Evolutionary conservation across 2,797 vertebrate genomes (phyloP).

Genomic region (Phoebastria nigripes): DNA sequence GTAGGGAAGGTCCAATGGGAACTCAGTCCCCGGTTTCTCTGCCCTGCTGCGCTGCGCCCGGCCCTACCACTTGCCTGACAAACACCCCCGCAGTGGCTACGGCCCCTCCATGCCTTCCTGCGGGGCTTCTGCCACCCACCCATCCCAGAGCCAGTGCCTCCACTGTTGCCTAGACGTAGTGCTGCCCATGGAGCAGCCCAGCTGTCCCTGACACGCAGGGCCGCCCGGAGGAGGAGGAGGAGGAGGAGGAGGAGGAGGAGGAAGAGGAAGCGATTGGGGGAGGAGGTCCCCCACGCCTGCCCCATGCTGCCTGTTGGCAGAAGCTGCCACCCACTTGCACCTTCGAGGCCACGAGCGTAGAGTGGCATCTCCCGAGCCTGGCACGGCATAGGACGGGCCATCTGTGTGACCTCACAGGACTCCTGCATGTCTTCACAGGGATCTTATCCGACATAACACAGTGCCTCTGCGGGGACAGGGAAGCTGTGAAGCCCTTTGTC

Average conservation of each 20-base stretch:
- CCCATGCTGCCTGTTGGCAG: too few relatives aligned
- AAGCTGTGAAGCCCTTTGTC: not conserved
- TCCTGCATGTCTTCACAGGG: not conserved
- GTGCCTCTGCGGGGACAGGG: rapidly evolving
- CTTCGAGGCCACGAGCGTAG: not conserved
- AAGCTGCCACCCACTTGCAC: too few relatives aligned
- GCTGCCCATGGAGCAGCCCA: not conserved
- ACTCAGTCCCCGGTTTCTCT: not conserved
- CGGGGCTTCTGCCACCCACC: not conserved
- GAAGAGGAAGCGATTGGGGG: not conserved
- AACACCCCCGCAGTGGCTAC: rapidly evolving
- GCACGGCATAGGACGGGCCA: not conserved
- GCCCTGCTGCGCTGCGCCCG: rapidly evolving
- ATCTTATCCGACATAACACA: not conserved
- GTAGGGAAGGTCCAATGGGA: not conserved
- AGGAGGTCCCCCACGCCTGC: too few relatives aligned
- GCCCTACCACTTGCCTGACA: not conserved
- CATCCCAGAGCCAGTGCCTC: not conserved
- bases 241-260: not conserved
- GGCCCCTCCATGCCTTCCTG: rapidly evolving
- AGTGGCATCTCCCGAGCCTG: not conserved
- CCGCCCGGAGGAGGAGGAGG: not conserved
- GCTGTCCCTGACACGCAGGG: not conserved
- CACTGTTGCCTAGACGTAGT: not conserved
- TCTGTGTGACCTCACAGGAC: not conserved